Conservation (phyloP, 1,140 invertebrate genomes). For the Apolygus lucorum region DNA sequence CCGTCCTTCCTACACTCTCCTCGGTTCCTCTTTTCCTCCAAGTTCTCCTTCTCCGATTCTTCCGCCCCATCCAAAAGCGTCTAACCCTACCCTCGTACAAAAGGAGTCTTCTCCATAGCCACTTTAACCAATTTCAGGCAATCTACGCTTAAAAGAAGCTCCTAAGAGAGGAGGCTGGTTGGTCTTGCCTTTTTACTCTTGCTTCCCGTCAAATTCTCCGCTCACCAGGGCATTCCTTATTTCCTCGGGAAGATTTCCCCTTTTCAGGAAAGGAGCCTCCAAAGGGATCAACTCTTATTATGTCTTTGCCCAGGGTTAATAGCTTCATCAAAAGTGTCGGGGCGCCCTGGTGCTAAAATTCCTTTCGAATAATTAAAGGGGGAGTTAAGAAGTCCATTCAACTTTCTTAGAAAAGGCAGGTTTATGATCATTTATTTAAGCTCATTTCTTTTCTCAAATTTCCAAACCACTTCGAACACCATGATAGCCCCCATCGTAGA, state of each 20-base stretch:
- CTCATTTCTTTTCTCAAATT: too few relatives aligned
- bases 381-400: neutral
- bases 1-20: neutral
- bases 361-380: neutral
- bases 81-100: neutral
- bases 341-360: neutral
- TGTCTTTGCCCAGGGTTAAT: neutral
- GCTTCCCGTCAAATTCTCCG: neutral
- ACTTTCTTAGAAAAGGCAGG: too few relatives aligned
- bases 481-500: too few relatives aligned
- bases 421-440: too few relatives aligned
- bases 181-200: neutral
- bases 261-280: neutral
- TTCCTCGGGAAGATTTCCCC: neutral
- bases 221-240: neutral
- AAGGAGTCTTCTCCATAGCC: constrained; percentile 3
- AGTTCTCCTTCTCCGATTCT: too few relatives aligned
- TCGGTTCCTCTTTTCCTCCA: neutral
- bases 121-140: constrained; percentile 15
- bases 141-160: neutral
- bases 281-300: neutral
- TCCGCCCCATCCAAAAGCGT: neutral
- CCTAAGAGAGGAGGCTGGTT: neutral
- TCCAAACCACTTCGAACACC: too few relatives aligned
- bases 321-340: neutral